These are phyloP conservation scores for Lomographa bimaculata DNA, from an alignment of 2,888 invertebrate species.

Conservation along the genomic window DNA sequence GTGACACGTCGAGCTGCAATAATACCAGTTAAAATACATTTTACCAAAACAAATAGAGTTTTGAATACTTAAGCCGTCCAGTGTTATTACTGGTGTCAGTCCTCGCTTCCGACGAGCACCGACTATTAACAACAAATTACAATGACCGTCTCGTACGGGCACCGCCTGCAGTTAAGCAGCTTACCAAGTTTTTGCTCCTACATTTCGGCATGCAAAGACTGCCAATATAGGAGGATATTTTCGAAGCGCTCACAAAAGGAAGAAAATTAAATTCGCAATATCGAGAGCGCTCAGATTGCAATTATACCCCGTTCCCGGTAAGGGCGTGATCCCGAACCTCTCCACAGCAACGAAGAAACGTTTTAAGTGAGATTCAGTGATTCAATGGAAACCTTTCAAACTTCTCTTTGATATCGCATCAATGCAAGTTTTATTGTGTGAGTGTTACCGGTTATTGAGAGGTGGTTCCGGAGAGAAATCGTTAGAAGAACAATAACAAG, in stretches of 20 bases:
- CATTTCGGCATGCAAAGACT: slow-evolving; percentile 26
- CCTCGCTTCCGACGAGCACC: slow-evolving; percentile 13
- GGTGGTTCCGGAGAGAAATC: too few relatives aligned
- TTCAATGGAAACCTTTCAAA: too few relatives aligned
- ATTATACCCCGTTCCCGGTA: slow-evolving; percentile 24
- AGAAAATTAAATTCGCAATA: slow-evolving; percentile 28
- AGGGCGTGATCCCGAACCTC: slow-evolving; percentile 7
- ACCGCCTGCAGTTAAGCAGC: slow-evolving; percentile 37
- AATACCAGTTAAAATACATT: too few relatives aligned
- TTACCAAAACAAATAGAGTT: too few relatives aligned
- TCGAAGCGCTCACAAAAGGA: slow-evolving; percentile 14
- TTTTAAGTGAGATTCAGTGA: not conserved
- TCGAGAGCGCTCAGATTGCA: slow-evolving; percentile 24
- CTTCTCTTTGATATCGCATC: not conserved
- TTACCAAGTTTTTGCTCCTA: slow-evolving; percentile 32
- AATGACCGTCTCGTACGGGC: slow-evolving; percentile 28
- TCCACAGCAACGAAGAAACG: not conserved
- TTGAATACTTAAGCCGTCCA: too few relatives aligned
- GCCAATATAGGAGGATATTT: slow-evolving; percentile 22
- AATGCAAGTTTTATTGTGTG: slow-evolving; percentile 2
- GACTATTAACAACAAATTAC: slow-evolving; percentile 39
- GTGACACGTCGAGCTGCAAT: too few relatives aligned
- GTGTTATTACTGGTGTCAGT: slow-evolving; percentile 11
- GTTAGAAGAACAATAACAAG: too few relatives aligned
- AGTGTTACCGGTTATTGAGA: too few relatives aligned